phyloP scores from a whole-genome alignment of 2,113 vertebrate genomes.

The Osmerus mordax region DNA sequence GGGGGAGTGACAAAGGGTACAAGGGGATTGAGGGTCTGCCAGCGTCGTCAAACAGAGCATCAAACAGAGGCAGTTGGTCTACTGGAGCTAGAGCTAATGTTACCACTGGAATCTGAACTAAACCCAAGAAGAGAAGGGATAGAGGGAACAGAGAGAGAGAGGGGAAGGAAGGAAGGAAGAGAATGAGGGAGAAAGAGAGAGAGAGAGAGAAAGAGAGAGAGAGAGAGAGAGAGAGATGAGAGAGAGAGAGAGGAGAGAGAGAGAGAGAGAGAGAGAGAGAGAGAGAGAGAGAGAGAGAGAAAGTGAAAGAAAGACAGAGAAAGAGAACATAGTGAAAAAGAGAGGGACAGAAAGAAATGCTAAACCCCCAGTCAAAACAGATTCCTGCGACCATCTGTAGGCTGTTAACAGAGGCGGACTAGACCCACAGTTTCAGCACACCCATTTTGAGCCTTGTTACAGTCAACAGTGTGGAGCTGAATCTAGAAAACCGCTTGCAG shows the following conservation, averaged over 20 bases:
- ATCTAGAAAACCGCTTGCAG: no score
- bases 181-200: background rate
- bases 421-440: no score
- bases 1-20: background rate
- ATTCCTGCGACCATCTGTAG: no score
- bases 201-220: background rate
- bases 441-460: no score
- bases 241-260: background rate
- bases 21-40: background rate
- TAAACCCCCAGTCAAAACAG: no score
- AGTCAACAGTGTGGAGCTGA: no score
- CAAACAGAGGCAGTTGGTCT: background rate
- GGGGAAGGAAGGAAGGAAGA: background rate
- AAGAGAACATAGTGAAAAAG: conserved; percentile 5
- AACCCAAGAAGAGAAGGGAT: background rate
- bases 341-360: conserved; percentile 4
- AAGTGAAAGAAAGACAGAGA: background rate
- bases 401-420: no score
- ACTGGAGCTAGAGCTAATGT: background rate
- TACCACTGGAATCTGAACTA: background rate
- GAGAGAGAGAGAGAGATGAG: background rate
- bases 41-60: background rate
- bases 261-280: no score
- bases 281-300: no score
- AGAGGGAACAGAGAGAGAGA: background rate